Base-by-base conservation (phyloP, 2,797 vertebrate species). In the Smutsia temminckii region DNA sequence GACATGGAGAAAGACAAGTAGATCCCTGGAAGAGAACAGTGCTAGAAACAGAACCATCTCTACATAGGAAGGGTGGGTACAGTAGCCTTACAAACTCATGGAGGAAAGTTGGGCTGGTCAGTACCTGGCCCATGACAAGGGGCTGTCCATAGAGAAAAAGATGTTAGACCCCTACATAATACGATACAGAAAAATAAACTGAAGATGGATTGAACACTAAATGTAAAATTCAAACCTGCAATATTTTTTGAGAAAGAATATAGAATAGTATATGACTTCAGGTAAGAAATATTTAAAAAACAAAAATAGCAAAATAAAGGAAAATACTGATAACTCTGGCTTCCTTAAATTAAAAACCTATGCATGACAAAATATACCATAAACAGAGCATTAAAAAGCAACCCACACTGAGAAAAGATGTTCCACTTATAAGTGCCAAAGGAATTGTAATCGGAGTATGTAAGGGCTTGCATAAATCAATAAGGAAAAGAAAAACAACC, bases 281-380 rank as follows among this genome's bases (percentile, higher is more conserved):
- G 20, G 7, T 40, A 80, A 89, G 81, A 51, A 46, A 46, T 46
- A 61, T 16, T 63, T 63, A 29, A 63, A 32, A 29, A 63, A 63
- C 46, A 63, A 59, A 71, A 81, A 63, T 42, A 66, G 37, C 37
- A 68, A 94, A 92, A 83, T 21, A 42, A 75, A 51, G 72, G 72
- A 51, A 53, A 92, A 66, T 55, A 42, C 1, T 71, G 55, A 69
- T 46, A 57, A n/a, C 57, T 53, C 86, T 68, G 46, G 61, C 8
- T 75, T 84, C 13, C 51, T 87, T 74, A 86, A 90, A 83, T 87
- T 55, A 90, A 89, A 94, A 94, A 75, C 20, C 18, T 66, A 6
- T 59, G 32, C 20, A 53, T 34, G 40, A 66, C 18, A 66, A 94
- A 89, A 49, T 55, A 78, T 59, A 81, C 13, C n/a, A 68, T 63